phyloP scores from a whole-genome alignment of 2,888 invertebrate genomes.

The Ennomos erosarius region DNA sequence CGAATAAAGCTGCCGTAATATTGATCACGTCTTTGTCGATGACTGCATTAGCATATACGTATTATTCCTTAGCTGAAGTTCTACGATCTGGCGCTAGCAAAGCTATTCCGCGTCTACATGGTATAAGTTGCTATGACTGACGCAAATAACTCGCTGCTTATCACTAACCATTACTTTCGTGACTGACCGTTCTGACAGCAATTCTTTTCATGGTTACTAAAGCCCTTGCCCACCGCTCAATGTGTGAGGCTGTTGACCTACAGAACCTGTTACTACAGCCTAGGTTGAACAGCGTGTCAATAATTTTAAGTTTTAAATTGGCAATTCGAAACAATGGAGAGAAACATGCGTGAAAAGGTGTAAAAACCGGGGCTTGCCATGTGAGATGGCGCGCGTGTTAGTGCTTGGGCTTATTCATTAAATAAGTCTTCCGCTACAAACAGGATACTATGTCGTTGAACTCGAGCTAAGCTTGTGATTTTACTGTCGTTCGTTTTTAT shows the following conservation, averaged over 20 bases:
- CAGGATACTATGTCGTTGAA: constrained; percentile 22
- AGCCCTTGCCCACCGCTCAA: constrained; percentile 27
- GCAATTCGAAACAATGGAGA: constrained; percentile 14
- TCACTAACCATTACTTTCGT: constrained; percentile 3
- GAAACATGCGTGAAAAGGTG: constrained; percentile 8
- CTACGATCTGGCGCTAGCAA: constrained; percentile 18
- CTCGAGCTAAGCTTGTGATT: constrained; percentile 1
- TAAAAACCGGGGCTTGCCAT: constrained; percentile 1
- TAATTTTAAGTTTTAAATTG: constrained; percentile 32
- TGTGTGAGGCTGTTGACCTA: constrained; percentile 53
- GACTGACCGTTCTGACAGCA: constrained; percentile 5
- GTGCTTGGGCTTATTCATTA: constrained; percentile 4
- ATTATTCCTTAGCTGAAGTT: constrained; percentile 32
- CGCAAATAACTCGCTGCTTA: constrained; percentile 15
- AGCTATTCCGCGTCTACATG: constrained; percentile 6
- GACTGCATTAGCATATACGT: constrained; percentile 7
- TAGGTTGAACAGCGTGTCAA: constrained; percentile 39
- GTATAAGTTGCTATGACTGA: constrained; percentile 12
- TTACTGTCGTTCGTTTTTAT: neutral
- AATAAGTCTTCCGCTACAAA: constrained; percentile 15
- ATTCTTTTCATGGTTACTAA: constrained; percentile 7
- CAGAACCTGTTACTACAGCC: constrained; percentile 53
- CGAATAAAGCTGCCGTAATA: constrained; percentile 1
- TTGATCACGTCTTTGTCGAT: neutral
- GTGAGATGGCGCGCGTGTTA: constrained; percentile 1